phyloP scores from a whole-genome alignment of 2,888 invertebrate genomes.

The Caprella mutica region DNA sequence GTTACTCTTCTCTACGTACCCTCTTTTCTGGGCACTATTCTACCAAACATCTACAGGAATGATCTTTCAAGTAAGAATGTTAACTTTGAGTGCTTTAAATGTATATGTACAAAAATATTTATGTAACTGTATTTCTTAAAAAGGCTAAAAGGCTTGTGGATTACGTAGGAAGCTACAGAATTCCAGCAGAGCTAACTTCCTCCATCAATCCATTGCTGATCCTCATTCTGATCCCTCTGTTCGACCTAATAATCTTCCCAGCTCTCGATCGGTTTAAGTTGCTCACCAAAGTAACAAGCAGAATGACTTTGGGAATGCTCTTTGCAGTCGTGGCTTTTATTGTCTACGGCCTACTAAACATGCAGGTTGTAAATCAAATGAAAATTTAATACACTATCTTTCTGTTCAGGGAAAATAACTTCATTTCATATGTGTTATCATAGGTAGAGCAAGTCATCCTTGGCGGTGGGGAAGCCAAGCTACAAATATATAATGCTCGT shows the following conservation, averaged over 20 bases:
- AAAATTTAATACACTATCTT: too few relatives aligned
- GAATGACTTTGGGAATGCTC: conserved; percentile 45
- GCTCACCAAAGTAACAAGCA: conserved; percentile 42
- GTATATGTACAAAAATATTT: too few relatives aligned
- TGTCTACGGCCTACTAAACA: conserved; percentile 44
- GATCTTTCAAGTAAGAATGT: conserved; percentile 25
- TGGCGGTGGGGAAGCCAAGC: not conserved
- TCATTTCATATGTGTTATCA: too few relatives aligned
- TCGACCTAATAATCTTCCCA: conserved; percentile 40
- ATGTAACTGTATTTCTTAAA: too few relatives aligned
- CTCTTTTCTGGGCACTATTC: conserved; percentile 49
- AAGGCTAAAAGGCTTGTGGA: conserved; percentile 23
- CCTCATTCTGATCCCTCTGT: conserved; percentile 41
- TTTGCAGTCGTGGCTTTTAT: conserved; percentile 44
- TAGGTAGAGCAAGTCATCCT: conserved; percentile 35
- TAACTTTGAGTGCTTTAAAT: too few relatives aligned
- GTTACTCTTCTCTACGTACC: conserved; percentile 43
- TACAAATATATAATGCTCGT: conserved; percentile 5
- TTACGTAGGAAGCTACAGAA: conserved; percentile 14
- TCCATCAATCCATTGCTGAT: conserved; percentile 41
- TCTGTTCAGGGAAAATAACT: too few relatives aligned
- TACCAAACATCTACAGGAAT: conserved; percentile 41
- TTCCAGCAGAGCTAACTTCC: conserved; percentile 46
- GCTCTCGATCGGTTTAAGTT: conserved; percentile 38
- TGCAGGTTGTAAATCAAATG: conserved; percentile 35